A percentile compares a stretch with the other conserved stretches of the same genome.
phyloP scores from a whole-genome alignment of 2,888 invertebrate genomes.

The Eudiplozoon nipponicum region DNA sequence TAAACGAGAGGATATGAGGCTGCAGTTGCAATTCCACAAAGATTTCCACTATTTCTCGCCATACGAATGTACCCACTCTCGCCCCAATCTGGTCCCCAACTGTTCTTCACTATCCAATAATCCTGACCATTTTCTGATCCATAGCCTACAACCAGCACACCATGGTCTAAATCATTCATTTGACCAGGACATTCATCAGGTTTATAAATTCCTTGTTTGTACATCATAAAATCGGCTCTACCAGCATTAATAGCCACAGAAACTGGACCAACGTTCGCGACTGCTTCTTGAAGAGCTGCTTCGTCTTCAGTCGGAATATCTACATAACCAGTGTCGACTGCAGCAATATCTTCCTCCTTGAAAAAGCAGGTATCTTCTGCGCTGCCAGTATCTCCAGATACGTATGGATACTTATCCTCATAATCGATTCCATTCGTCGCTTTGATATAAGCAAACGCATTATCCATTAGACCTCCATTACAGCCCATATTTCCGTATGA shows the following conservation, averaged over 20 bases:
- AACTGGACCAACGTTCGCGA: slow-evolving; percentile 21
- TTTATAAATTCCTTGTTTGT: slow-evolving; percentile 28
- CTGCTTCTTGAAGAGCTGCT: slow-evolving; percentile 20
- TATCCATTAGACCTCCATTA: slow-evolving; percentile 35
- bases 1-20: background rate
- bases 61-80: background rate
- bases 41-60: background rate
- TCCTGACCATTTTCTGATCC: background rate
- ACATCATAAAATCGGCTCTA: slow-evolving; percentile 32
- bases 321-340: slow-evolving; percentile 23
- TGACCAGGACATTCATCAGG: too few species aligned
- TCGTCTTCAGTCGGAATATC: slow-evolving; percentile 21
- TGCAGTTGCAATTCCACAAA: background rate
- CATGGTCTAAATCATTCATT: background rate
- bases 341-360: slow-evolving; percentile 21
- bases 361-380: slow-evolving; percentile 23
- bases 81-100: background rate
- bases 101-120: slow-evolving; percentile 1
- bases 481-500: slow-evolving; percentile 51
- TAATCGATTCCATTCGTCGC: slow-evolving; percentile 21
- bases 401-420: slow-evolving; percentile 20
- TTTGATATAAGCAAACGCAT: slow-evolving; percentile 18
- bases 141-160: slow-evolving; percentile 1
- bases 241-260: slow-evolving; percentile 19
- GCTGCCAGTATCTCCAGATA: slow-evolving; percentile 10